Evolutionary conservation across 2,113 vertebrate genomes (phyloP).

Genomic region (Epinephelus lanceolatus): DNA sequence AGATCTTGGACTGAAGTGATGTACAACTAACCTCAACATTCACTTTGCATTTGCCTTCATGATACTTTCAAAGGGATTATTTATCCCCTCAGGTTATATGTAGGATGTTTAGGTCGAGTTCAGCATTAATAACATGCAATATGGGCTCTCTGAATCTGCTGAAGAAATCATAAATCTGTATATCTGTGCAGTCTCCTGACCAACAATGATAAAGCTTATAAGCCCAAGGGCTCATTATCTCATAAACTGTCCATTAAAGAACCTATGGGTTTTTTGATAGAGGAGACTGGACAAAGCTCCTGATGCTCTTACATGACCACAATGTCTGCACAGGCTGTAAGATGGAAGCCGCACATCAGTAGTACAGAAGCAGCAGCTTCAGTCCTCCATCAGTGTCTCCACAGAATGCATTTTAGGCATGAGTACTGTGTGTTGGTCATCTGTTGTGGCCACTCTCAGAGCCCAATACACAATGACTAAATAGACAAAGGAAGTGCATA

Average conservation of each 20-base stretch:
- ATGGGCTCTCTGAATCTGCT: not conserved
- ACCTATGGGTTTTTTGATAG: not conserved
- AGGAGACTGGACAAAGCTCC: not conserved
- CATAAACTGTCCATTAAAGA: conserved; percentile 32
- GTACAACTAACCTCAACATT: not conserved
- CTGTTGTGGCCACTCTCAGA: not conserved
- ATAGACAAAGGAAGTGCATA: not conserved
- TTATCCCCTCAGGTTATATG: not conserved
- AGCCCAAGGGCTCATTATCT: conserved; percentile 7
- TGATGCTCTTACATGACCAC: conserved; percentile 4
- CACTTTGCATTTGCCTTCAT: not conserved
- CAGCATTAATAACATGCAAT: not conserved
- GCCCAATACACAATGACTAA: not conserved
- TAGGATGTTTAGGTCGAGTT: not conserved
- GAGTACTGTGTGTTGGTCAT: not conserved
- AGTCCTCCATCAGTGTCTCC: conserved; percentile 6
- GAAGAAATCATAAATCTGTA: conserved; percentile 4
- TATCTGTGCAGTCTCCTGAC: not conserved
- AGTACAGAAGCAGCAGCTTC: not conserved
- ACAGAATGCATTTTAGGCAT: not conserved
- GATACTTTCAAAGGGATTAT: not conserved
- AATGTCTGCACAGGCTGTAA: not conserved
- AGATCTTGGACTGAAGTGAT: not conserved
- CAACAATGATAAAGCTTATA: not conserved
- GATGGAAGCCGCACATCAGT: not conserved